Percentiles rank a stretch among this genome's conserved stretches.
Conservation (phyloP, 2,888 invertebrate species). For the Diachrysia chrysitis region DNA sequence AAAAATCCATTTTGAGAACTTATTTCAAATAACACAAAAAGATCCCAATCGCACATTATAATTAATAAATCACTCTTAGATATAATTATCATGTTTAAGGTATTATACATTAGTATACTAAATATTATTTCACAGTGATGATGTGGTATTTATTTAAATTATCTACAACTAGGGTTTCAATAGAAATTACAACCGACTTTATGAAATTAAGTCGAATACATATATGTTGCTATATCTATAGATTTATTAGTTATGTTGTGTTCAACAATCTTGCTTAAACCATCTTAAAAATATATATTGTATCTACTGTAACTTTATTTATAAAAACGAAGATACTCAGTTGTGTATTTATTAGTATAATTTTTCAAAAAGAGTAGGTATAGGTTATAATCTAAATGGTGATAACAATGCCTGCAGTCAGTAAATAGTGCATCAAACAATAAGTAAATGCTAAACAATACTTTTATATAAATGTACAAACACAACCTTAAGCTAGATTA, state of each 20-base stretch:
- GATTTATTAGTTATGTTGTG: slow-evolving; percentile 16
- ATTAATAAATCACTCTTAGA: slow-evolving; percentile 27
- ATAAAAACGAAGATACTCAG: slow-evolving; percentile 5
- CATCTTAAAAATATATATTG: slow-evolving; percentile 6
- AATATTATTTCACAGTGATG: slow-evolving; percentile 76
- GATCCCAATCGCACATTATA: slow-evolving; percentile 25
- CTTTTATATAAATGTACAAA: slow-evolving; percentile 49
- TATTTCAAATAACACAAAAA: slow-evolving; percentile 11
- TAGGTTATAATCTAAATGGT: background rate
- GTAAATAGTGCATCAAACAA: background rate
- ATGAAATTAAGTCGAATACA: slow-evolving; percentile 6
- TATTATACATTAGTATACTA: slow-evolving; percentile 52
- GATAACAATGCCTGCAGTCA: slow-evolving; percentile 7
- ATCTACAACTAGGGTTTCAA: slow-evolving; percentile 43
- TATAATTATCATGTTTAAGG: slow-evolving; percentile 35
- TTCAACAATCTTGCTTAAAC: background rate
- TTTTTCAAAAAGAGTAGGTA: background rate
- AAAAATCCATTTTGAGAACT: slow-evolving; percentile 15
- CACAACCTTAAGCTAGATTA: slow-evolving; percentile 37
- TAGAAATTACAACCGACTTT: slow-evolving; percentile 17
- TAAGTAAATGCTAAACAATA: slow-evolving; percentile 38
- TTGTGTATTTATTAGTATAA: background rate
- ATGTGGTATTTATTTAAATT: slow-evolving; percentile 71
- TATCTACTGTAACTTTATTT: background rate
- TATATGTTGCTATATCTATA: background rate